phyloP scores from a whole-genome alignment of 2,113 vertebrate species.

The Oryctolagus cuniculus region DNA sequence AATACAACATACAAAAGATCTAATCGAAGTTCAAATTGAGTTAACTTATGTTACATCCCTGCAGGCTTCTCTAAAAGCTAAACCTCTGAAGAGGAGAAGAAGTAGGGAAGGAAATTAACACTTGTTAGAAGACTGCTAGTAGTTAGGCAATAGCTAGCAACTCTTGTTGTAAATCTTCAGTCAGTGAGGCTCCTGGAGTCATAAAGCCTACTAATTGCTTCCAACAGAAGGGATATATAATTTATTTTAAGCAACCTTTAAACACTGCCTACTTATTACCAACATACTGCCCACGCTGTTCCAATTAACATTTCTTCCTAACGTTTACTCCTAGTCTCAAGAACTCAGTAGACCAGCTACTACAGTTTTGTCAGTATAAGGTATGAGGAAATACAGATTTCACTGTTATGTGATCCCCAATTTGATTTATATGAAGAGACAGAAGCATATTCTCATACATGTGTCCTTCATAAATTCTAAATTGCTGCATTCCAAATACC shows the following conservation, averaged over 20 bases:
- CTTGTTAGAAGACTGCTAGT: not conserved
- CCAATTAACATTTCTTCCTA: not conserved
- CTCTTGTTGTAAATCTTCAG: not conserved
- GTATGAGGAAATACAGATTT: constrained; percentile 41
- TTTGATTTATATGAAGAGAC: constrained; percentile 19
- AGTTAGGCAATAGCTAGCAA: not conserved
- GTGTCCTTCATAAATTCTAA: constrained; percentile 57
- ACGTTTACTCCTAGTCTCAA: not conserved
- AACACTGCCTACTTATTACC: not conserved
- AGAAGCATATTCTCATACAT: not conserved
- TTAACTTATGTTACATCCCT: constrained; percentile 18
- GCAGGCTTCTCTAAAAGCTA: constrained; percentile 46
- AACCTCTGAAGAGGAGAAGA: not conserved
- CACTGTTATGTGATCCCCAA: not conserved
- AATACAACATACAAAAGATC: constrained; percentile 27
- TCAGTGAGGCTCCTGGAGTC: not conserved
- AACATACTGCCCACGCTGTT: not conserved
- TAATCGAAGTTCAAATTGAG: constrained; percentile 33
- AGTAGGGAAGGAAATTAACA: not conserved
- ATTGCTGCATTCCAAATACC: constrained; percentile 32
- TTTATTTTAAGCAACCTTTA: not conserved
- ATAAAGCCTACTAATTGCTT: not conserved
- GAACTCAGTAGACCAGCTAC: not conserved
- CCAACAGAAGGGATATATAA: not conserved
- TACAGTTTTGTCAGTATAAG: not conserved